Base-by-base conservation (phyloP, 2,888 invertebrate species). In the Nudaria mundana region DNA sequence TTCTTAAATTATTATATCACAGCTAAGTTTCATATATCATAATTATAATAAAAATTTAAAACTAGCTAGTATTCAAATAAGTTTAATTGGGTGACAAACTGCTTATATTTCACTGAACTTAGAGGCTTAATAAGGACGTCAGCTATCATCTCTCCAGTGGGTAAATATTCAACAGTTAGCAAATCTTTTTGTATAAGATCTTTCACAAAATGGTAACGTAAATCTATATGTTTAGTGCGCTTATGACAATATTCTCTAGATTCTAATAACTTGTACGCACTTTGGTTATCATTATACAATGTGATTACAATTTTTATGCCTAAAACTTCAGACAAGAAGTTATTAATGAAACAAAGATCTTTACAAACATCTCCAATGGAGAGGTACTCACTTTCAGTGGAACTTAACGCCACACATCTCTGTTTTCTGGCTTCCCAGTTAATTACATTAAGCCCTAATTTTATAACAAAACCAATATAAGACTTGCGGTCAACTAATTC, bases 391-490 rank as follows among this genome's bases (percentile, higher is more conserved):
- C 20, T 13, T n/a, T 28, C 22, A 8, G 32, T 37, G 4, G 32
- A 37, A 7, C 37, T 30, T 1, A 42, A 18, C 4, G 41, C 20
- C 24, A 42, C 10, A 30, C 25, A 25, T 22, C 24, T 37, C 14
- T 37, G 30, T 24, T 42, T 42, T n/a, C 25, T 24, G 18, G 23
- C 29, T 0, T 7, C 10, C 36, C 30, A 37, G 12, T 23, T 23
- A 15, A 37, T 15, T 7, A 23, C 23, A 11, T 2, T 13, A 12
- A 5, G 23, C 26, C 8, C 31, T 5, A 5, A 1, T 11, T 28
- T 5, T 37, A 29, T 24, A 28, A 18, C 5, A 29, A 10, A 33
- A 6, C 29, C 37, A 3, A 29, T 13, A 24, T 32, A 41, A 14
- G 32, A 37, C 18, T 3, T 36, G 2, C 36, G 36, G 15, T 36